phyloP scores from a whole-genome alignment of 2,797 vertebrate genomes.

The Enteromius treurensis region DNA sequence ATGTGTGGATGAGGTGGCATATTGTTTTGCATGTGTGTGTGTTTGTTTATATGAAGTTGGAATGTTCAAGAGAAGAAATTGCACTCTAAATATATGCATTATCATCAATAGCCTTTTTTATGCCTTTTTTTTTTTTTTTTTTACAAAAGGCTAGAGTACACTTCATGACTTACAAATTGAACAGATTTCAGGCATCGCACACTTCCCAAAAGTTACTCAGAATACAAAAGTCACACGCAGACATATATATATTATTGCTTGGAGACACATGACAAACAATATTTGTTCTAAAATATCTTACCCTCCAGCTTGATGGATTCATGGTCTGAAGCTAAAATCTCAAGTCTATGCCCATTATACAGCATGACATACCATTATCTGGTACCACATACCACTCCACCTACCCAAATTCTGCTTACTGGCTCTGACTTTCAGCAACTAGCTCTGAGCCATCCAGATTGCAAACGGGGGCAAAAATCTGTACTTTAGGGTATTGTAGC shows the following conservation, averaged over 20 bases:
- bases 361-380: accelerated
- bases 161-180: neutral
- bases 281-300: neutral
- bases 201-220: neutral
- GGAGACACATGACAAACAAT: neutral
- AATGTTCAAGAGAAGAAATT: neutral
- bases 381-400: no score
- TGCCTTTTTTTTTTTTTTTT: neutral
- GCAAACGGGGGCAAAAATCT: neutral
- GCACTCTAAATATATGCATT: neutral
- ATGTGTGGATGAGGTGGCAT: constrained; percentile 10
- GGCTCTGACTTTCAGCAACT: neutral
- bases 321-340: neutral
- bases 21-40: constrained; percentile 4
- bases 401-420: neutral
- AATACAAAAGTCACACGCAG: neutral
- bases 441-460: neutral
- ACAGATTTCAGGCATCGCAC: neutral
- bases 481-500: neutral
- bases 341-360: neutral
- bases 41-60: constrained; percentile 40
- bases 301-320: neutral
- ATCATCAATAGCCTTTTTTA: neutral
- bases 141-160: neutral
- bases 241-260: neutral